Conservation (phyloP, 2,888 invertebrate genomes). For the Creontiades dilutus region DNA sequence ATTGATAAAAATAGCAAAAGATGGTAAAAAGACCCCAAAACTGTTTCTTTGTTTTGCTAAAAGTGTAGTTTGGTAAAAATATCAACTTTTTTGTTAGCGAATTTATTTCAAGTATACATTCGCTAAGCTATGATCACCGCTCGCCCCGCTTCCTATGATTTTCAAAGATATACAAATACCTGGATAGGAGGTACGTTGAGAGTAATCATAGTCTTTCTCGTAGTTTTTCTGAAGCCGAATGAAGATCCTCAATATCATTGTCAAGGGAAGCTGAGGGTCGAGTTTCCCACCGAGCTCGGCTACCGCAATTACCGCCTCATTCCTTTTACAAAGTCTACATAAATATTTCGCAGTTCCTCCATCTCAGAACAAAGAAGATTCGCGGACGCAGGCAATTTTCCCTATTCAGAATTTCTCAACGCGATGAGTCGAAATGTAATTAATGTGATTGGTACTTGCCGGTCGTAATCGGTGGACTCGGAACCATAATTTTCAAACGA, state of each 20-base stretch:
- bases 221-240: too few relatives aligned
- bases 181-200: too few relatives aligned
- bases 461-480: not conserved
- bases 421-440: constrained; percentile 30
- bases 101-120: too few relatives aligned
- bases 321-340: not conserved
- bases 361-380: not conserved
- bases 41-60: too few relatives aligned
- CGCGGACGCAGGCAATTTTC: constrained; percentile 9
- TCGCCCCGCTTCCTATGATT: too few relatives aligned
- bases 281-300: not conserved
- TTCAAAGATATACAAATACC: too few relatives aligned
- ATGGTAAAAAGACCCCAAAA: too few relatives aligned
- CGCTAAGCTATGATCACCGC: too few relatives aligned
- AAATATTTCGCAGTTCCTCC: constrained; percentile 29
- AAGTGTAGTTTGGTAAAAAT: too few relatives aligned
- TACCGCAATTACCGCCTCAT: constrained; percentile 13
- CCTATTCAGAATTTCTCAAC: not conserved
- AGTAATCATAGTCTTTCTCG: too few relatives aligned
- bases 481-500: constrained; percentile 27
- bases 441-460: constrained; percentile 27
- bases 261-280: not conserved
- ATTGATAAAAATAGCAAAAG: too few relatives aligned
- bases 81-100: too few relatives aligned
- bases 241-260: not conserved